Evolutionary conservation across 2,888 invertebrate genomes (phyloP), one percentile per base, ranked within the genome.

Genomic region (Heterodera filipjevi): DNA sequence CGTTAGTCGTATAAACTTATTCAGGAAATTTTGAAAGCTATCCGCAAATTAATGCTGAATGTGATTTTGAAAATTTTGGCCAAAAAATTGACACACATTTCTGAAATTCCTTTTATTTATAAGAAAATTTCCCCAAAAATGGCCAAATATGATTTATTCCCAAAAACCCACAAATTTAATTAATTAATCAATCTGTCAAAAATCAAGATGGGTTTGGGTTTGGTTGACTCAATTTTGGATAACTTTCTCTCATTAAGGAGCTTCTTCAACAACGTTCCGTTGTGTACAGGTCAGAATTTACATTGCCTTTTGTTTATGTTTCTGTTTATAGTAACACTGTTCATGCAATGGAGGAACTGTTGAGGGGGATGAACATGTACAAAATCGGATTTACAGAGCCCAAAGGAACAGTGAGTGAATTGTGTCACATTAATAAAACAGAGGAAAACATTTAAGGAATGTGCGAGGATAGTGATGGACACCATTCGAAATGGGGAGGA

Each of bases 301-400:
- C 6, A 59, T 3, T 27, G 27, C 19, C n/a, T 27, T 10, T 59
- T 6, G 6, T 59, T 59, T 0, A 8, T 59, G 8, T n/a, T 5
- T 73, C 27, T 70, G 8, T 12, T 39, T 72, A 19, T 46, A 32
- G 27, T 44, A 33, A 75, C 53, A 85, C 85, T 14, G 84, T 87
- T 12, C 81, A 81, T 30, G 87, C 88, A 53, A 88, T 88, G 87
- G 82, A 77, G 35, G 83, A 78, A 44, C 46, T 87, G 32, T 72
- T 87, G 22, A 85, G 84, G 77, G 86, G 84, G 27, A 85, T 87
- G 86, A 79, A 77, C n/a, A 78, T 72, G 32, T 85, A 84, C 66
- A 83, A 82, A 27, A 76, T 83, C n/a, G 77, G 80, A 12, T 86
- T 87, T 72, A 66, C 76, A 19, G 82, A 84, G 78, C 78, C 79